These are phyloP conservation scores for Eumacrocentrus americanus DNA, from an alignment of 2,888 invertebrate species.

Conservation along the genomic window DNA sequence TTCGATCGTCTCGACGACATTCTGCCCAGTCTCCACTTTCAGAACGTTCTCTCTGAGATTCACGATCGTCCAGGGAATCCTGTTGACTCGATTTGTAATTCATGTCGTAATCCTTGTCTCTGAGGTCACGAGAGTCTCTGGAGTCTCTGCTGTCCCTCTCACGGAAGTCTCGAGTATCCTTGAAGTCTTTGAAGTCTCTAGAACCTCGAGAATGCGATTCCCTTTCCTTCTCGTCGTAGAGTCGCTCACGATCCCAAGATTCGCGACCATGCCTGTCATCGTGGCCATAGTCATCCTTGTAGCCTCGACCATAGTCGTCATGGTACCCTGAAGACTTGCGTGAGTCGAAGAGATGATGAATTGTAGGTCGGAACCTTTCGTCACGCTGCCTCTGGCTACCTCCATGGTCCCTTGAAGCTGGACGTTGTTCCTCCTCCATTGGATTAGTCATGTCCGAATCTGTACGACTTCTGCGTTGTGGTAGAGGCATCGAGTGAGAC, in stretches of 20 bases:
- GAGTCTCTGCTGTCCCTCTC: constrained; percentile 39
- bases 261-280: constrained; percentile 56
- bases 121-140: constrained; percentile 43
- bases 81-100: constrained; percentile 37
- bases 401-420: constrained; percentile 53
- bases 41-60: constrained; percentile 39
- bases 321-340: constrained; percentile 47
- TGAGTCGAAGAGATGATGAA: constrained; percentile 50
- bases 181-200: constrained; percentile 34
- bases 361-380: constrained; percentile 52
- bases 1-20: constrained; percentile 48
- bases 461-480: constrained; percentile 51
- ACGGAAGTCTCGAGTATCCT: constrained; percentile 35
- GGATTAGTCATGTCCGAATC: constrained; percentile 52
- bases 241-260: constrained; percentile 50
- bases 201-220: constrained; percentile 38
- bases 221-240: constrained; percentile 53
- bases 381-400: constrained; percentile 41
- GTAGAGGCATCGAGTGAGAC: constrained; percentile 45
- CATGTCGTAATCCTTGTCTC: constrained; percentile 41
- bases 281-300: constrained; percentile 50
- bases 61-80: constrained; percentile 50
- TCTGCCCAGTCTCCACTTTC: constrained; percentile 53
- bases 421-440: constrained; percentile 51
- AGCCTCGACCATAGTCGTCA: constrained; percentile 47